Evolutionary conservation across 1,140 invertebrate genomes (phyloP), one percentile per base, ranked within the genome.

Genomic region (Scaptodrosophila lebanonensis): DNA sequence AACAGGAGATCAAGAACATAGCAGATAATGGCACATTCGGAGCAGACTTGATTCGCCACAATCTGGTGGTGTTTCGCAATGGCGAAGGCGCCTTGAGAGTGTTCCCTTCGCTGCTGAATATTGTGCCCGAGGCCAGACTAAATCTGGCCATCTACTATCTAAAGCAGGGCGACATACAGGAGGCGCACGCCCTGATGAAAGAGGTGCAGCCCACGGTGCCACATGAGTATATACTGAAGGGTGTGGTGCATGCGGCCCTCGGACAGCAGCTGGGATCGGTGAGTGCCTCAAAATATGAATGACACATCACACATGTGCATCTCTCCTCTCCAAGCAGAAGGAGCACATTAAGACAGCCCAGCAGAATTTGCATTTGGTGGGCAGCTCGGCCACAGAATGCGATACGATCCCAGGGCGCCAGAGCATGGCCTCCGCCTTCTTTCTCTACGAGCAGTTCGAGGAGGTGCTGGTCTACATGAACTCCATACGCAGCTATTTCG

Each of bases 361-460:
- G 71, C 95, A 99, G 86, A 99, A 96, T 87, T 98, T 98, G 72
- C 97, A 98, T 87, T 87, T 98, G 38, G 97, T 99, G 16, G 98
- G 98, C 35, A 96, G 95, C 63, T 98, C 95, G 20, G 94, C 94
- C 1, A 97, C 95, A 38, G 98, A 99, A 89, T 97, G 97, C 87
- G 97, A 98, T 88, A 97, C 94, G 8, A 96, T 95, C 77, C 94
- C 93, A 1, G 97, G 97, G 1, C 89, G 98, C 20, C 97, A 99
- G 87, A 98, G 97, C 83, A 99, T 99, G 97, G 96, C 97, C 0
- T 97, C 97, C 0, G 96, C 94, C 30, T 97, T 97, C 88, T 99
- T 99, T 87, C 89, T 99, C 1, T 92, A 95, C 20, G 93, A 93
- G 43, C 96, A 98, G 88, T 99, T 97, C 88, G 96, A 98, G 69